These are phyloP conservation scores for fruit fly (Drosophila melanogaster) DNA, from an alignment of 1,140 invertebrate genomes.

Conservation along the genomic window DNA sequence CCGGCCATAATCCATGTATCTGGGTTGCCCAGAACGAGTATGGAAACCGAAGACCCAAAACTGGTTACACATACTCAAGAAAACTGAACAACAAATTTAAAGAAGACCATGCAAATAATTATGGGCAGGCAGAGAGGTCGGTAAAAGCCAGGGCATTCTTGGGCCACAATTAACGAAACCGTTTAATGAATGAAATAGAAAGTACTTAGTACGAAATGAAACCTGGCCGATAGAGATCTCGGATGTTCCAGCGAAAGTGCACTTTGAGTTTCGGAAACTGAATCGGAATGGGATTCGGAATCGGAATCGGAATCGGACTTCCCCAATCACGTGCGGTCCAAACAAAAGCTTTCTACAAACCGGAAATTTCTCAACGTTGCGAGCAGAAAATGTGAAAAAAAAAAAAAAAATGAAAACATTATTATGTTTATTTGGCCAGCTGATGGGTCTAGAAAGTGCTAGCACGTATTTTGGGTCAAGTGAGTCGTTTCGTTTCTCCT, in stretches of 20 bases:
- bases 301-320: slow-evolving; percentile 15
- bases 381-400: slow-evolving; percentile 6
- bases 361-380: slow-evolving; percentile 60
- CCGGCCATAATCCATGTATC: slow-evolving; percentile 65
- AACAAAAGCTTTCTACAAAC: slow-evolving; percentile 55
- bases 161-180: slow-evolving; percentile 49
- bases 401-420: slow-evolving; percentile 15
- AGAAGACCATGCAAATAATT: slow-evolving; percentile 44
- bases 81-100: neutral
- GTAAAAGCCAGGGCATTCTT: slow-evolving; percentile 55
- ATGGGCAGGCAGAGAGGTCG: slow-evolving; percentile 23
- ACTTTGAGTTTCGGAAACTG: slow-evolving; percentile 4
- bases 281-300: neutral
- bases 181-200: slow-evolving; percentile 78
- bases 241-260: slow-evolving; percentile 66
- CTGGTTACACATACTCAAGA: slow-evolving; percentile 33
- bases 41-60: slow-evolving; percentile 32
- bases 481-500: slow-evolving; percentile 25
- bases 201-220: slow-evolving; percentile 65
- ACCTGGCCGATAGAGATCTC: slow-evolving; percentile 58
- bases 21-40: slow-evolving; percentile 59
- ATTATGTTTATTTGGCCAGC: slow-evolving; percentile 8
- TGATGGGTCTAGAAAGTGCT: slow-evolving; percentile 18
- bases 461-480: slow-evolving; percentile 64
- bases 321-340: slow-evolving; percentile 48